These are phyloP conservation scores for Pherbina coryleti DNA, from an alignment of 2,888 invertebrate genomes.

Conservation along the genomic window DNA sequence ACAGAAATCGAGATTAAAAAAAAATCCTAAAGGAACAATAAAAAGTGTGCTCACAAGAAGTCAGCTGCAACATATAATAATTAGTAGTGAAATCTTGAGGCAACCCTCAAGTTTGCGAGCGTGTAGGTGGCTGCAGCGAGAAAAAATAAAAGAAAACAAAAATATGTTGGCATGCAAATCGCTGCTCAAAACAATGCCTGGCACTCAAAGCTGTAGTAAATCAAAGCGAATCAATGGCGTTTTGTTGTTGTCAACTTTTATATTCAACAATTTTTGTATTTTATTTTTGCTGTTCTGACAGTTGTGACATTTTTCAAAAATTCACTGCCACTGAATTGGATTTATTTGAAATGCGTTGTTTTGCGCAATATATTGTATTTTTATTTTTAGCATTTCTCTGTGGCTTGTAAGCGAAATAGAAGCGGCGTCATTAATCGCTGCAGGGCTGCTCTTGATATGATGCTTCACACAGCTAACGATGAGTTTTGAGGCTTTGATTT, in stretches of 20 bases:
- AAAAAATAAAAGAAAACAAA: no score
- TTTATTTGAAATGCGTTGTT: neutral
- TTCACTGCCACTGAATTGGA: neutral
- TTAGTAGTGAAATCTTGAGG: conserved; percentile 10
- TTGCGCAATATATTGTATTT: neutral
- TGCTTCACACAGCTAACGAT: neutral
- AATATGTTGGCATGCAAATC: conserved; percentile 31
- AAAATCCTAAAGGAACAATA: neutral
- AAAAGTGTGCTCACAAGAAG: neutral
- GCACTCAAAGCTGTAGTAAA: conserved; percentile 47
- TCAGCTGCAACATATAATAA: conserved; percentile 32
- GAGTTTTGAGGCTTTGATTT: neutral
- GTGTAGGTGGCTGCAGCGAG: neutral
- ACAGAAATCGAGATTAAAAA: neutral
- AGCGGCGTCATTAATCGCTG: neutral
- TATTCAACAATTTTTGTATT: neutral
- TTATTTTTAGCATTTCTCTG: neutral
- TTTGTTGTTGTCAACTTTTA: conserved; percentile 18
- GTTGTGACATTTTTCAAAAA: conserved; percentile 28
- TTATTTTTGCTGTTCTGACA: conserved; percentile 6
- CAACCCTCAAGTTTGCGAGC: neutral
- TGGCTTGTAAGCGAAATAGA: no score
- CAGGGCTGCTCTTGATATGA: neutral
- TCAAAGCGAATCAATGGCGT: conserved; percentile 65
- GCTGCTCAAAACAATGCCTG: neutral